Base-by-base conservation (phyloP, 2,888 invertebrate species). In the Chymomyza procnemis region DNA sequence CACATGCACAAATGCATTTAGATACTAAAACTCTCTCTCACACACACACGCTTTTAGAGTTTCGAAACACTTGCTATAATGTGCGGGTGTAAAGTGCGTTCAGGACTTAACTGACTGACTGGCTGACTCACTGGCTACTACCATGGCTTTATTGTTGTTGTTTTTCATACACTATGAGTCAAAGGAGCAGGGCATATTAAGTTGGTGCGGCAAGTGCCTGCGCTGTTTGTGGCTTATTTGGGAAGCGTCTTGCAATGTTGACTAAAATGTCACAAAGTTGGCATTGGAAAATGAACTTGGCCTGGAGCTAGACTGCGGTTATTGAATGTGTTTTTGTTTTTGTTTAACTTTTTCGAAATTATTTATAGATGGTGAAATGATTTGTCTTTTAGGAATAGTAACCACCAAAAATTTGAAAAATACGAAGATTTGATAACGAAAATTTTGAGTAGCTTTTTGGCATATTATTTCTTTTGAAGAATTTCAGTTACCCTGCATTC, bases 11-110 rank as follows among this genome's bases (percentile, higher is more conserved):
- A n/a, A n/a, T 22, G 5, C 26, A n/a, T 22, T 1, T 48, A 50
- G 14, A 61, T 8, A 50, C 34, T 30, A n/a, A 26, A 26, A 50
- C 19, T 4, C 16, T 9, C 19, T 9, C 9, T 16, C 18, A 50
- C 16, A 48, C 34, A 41, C 12, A 41, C 9, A 41, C 34, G 12
- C 50, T 21, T 22, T 3, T 22, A 14, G 60, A 21, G 41, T 16
- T 16, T n/a, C 52, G 14, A 71, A 79, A 76, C 77, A 86, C 79
- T 81, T 74, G 74, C 69, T 71, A 73, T 81, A 76, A 76, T 81
- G 79, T 73, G 78, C 61, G 70, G 66, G 71, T 54, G 67, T 61
- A 67, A 69, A 63, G 56, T 67, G 75, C 61, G 58, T 59, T 68
- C 66, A 18, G 6, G 18, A 18, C 16, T 19, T 50, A 50, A 19